phyloP scores from a whole-genome alignment of 1,140 invertebrate genomes.

The Rhopalosiphum maidis region DNA sequence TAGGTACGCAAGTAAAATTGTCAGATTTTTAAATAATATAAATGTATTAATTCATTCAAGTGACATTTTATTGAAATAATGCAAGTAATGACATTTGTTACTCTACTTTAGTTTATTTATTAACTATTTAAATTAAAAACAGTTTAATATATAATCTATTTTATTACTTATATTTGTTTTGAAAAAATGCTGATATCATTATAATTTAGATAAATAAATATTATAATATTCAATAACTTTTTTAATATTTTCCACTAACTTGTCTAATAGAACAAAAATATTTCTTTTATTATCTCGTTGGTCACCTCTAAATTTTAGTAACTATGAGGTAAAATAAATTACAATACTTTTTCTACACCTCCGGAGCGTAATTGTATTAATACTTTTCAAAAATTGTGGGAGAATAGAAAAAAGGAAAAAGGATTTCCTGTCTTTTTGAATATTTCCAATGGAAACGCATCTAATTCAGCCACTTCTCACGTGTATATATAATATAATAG shows the following conservation, averaged over 20 bases:
- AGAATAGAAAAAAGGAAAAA: slow-evolving; percentile 27
- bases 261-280: background rate
- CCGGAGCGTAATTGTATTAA: slow-evolving; percentile 39
- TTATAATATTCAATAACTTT: background rate
- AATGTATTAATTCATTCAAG: background rate
- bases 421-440: slow-evolving; percentile 34
- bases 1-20: background rate
- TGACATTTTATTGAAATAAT: background rate
- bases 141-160: background rate
- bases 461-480: background rate
- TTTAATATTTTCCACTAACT: background rate
- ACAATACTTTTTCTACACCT: slow-evolving; percentile 35
- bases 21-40: background rate
- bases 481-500: background rate
- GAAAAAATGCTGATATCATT: background rate
- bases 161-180: background rate
- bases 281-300: background rate
- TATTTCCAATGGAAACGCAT: background rate
- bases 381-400: background rate
- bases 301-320: background rate
- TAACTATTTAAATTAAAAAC: background rate
- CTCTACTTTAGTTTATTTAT: background rate
- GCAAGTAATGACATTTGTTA: background rate
- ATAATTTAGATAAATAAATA: background rate
- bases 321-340: background rate